phyloP scores from a whole-genome alignment of 2,113 vertebrate species.

The Grantiella picta region DNA sequence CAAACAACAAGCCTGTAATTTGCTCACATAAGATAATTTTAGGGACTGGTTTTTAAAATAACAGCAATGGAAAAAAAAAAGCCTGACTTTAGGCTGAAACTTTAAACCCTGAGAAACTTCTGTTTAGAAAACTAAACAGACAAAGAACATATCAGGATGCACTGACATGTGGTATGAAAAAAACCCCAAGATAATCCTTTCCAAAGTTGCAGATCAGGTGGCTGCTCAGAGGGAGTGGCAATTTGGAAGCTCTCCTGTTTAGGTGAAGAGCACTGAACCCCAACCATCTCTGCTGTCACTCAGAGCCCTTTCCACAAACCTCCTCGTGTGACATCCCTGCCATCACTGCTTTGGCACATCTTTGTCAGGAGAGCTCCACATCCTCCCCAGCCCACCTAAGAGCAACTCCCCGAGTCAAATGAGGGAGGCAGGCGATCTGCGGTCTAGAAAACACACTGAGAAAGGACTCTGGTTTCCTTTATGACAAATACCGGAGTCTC shows the following conservation, averaged over 20 bases:
- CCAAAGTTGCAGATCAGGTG: not conserved
- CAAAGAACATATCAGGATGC: not conserved
- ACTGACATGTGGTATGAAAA: not conserved
- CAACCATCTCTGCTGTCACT: not conserved
- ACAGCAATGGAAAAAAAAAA: not conserved
- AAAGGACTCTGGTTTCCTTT: not conserved
- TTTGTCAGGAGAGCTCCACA: not conserved
- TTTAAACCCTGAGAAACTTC: not conserved
- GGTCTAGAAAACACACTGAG: not conserved
- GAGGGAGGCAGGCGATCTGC: not conserved
- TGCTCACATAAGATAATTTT: not conserved
- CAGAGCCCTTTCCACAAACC: not conserved
- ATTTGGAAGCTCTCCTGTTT: not conserved
- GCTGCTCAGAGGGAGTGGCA: not conserved
- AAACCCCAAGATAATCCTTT: not conserved
- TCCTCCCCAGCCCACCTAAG: not conserved
- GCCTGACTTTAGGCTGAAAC: not conserved
- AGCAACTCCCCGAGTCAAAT: fast-evolving
- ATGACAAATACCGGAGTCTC: not conserved
- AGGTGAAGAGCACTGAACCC: not conserved
- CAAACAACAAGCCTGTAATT: not conserved
- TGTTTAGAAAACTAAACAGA: not conserved
- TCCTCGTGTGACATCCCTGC: not conserved
- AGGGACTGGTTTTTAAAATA: not conserved
- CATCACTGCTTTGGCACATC: fast-evolving